phyloP scores from a whole-genome alignment of 2,888 invertebrate genomes.

The Escarpia spicata region DNA sequence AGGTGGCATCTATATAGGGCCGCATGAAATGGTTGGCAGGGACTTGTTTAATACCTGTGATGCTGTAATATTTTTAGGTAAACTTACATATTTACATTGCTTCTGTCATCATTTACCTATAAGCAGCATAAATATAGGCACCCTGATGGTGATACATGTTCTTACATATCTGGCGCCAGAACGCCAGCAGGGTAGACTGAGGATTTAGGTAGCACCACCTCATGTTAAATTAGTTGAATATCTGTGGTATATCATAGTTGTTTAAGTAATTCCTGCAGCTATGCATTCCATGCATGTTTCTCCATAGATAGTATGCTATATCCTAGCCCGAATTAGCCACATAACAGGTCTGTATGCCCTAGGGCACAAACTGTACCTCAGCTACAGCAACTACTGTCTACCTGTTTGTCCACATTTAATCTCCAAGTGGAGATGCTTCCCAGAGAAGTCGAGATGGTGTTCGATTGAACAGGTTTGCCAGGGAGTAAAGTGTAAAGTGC shows the following conservation, averaged over 20 bases:
- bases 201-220: background rate
- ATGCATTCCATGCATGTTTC: background rate
- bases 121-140: too few species aligned
- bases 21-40: too few species aligned
- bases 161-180: too few species aligned
- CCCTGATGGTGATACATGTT: too few species aligned
- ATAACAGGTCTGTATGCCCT: background rate
- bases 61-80: too few species aligned
- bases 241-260: background rate
- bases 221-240: background rate
- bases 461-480: too few species aligned
- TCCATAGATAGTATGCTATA: background rate
- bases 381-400: background rate
- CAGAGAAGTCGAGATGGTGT: too few species aligned
- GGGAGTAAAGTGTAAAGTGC: too few species aligned
- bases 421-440: background rate
- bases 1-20: too few species aligned
- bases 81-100: too few species aligned
- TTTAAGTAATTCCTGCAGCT: background rate
- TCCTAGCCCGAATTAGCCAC: background rate
- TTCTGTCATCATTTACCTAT: too few species aligned
- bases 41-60: too few species aligned
- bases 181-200: background rate
- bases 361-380: background rate
- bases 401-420: background rate